Evolutionary conservation across 2,797 vertebrate genomes (phyloP).

Genomic region (Masticophis lateralis): DNA sequence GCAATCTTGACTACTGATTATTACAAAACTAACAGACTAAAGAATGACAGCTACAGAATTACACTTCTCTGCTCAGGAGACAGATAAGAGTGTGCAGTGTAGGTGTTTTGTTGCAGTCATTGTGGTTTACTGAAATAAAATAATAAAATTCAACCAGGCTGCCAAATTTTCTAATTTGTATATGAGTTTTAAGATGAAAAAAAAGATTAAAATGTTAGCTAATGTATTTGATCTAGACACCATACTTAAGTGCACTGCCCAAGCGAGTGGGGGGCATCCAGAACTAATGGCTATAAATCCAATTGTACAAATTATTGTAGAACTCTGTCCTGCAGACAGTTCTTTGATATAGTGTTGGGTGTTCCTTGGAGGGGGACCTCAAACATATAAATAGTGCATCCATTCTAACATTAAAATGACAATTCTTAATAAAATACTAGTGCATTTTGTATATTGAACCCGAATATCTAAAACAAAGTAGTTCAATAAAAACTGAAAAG

Average conservation of each 20-base stretch:
- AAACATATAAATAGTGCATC: conserved; percentile 55
- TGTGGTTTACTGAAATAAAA: conserved; percentile 16
- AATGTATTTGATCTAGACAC: background rate
- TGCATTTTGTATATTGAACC: conserved; percentile 63
- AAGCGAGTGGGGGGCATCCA: background rate
- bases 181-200: conserved; percentile 31
- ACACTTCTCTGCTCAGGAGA: conserved; percentile 34
- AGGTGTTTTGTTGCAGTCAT: conserved; percentile 15
- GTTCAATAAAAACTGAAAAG: conserved; percentile 47
- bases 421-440: conserved; percentile 62
- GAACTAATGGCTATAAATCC: conserved; percentile 25
- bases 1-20: background rate
- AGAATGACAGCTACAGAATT: background rate
- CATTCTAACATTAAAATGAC: conserved; percentile 58
- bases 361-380: conserved; percentile 16
- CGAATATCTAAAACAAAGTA: conserved; percentile 45
- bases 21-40: background rate
- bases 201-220: conserved; percentile 27
- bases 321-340: background rate
- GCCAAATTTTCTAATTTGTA: conserved; percentile 10
- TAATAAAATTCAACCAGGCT: conserved; percentile 37
- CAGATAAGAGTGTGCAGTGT: conserved; percentile 47
- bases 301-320: conserved; percentile 26
- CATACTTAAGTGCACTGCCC: background rate
- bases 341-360: accelerated